Base-by-base conservation (phyloP, 2,888 invertebrate genomes). In the Halictus ligatus region DNA sequence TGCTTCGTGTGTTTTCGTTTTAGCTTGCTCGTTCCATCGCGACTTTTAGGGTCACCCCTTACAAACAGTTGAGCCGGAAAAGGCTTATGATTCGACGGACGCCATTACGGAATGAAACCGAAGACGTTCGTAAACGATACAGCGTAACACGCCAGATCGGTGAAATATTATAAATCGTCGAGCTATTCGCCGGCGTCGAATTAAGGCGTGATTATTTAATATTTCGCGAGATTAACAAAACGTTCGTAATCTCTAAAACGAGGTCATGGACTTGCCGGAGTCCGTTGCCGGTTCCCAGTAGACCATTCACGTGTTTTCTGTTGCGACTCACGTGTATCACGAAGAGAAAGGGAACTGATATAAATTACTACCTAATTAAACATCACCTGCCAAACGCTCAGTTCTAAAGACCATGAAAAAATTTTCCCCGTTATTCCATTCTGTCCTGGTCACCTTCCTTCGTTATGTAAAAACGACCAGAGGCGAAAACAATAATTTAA, bases 251-350 rank as follows among this genome's bases (percentile, higher is more conserved):
- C 69, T 58, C 67, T n/a, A 64, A 86, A 86, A 86, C 69, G 80
- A 75, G 86, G 81, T 83, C 87, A 86, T 43, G 87, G 80, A 86
- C 78, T 83, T 69, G 54, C 10, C 25, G 46, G 72, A 75, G 83
- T 82, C 80, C 76, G 84, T 81, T 85, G 87, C 80, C 83, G 71
- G 48, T 81, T 69, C 78, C 78, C 84, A 90, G 87, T 92, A 89
- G 91, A 91, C 87, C 91, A 93, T 92, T 92, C 93, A 92, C 92
- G 93, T 93, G 92, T 86, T 83, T 78, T 72, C 86, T 64, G 73
- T 35, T 72, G 60, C 83, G 7, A 78, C 79, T 87, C 87, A 87
- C 84, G 87, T 86, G 87, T 81, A 79, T 79, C 80, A 35, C 81
- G 46, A 81, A 81, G 87, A 87, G 87, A 87, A 87, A 84, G 87